Evolutionary conservation across 2,113 vertebrate genomes (phyloP).

Genomic region (Brachypteracias leptosomus): DNA sequence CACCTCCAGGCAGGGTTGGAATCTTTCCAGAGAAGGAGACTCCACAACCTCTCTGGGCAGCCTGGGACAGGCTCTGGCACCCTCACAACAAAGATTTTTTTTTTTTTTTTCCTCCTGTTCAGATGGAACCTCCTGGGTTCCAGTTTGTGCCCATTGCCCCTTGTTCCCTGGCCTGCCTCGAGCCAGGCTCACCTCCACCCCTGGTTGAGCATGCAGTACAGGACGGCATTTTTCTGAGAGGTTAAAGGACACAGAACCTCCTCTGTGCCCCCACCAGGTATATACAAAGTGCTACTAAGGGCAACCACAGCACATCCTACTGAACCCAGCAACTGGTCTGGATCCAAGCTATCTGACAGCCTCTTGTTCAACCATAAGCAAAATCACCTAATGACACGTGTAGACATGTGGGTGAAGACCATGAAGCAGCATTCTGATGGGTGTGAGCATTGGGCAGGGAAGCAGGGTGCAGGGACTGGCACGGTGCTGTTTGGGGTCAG

Average conservation of each 20-base stretch:
- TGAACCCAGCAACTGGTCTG: rapidly evolving
- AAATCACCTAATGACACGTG: not conserved
- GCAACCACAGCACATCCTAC: not conserved
- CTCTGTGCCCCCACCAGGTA: not conserved
- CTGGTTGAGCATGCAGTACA: not conserved
- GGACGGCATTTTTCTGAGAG: not conserved
- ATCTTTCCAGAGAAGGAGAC: no score
- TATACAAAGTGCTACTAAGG: not conserved
- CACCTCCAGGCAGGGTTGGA: no score
- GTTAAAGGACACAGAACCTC: not conserved
- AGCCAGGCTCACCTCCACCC: not conserved
- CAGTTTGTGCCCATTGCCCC: not conserved
- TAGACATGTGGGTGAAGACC: not conserved
- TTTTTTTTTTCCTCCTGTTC: not conserved
- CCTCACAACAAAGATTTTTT: not conserved
- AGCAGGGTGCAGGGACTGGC: not conserved
- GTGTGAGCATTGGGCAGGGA: rapidly evolving
- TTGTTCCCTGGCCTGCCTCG: no score
- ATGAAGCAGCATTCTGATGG: rapidly evolving
- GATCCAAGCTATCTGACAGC: not conserved
- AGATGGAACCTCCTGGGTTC: not conserved
- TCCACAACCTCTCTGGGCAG: no score
- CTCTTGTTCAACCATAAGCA: not conserved
- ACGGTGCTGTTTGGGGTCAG: not conserved
- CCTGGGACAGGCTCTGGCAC: no score